A percentile compares a stretch with the other conserved stretches of the same genome.
phyloP scores from a whole-genome alignment of 1,140 invertebrate species.

The Nomia melanderi region DNA sequence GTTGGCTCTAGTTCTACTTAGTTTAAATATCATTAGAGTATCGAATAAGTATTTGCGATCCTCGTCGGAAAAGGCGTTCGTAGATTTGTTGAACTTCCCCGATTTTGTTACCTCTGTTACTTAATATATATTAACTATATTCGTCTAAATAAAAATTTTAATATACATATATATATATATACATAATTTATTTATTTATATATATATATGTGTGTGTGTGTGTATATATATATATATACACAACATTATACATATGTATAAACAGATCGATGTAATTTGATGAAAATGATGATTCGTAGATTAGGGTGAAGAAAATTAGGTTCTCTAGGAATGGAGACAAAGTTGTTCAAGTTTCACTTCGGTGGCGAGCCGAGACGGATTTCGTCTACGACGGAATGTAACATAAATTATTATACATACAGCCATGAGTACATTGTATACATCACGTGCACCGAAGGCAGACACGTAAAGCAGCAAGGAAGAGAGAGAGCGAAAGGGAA shows the following conservation, averaged over 20 bases:
- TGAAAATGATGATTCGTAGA: conserved; percentile 70
- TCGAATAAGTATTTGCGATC: conserved; percentile 50
- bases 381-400: conserved; percentile 60
- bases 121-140: conserved; percentile 67
- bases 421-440: conserved; percentile 59
- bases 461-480: conserved; percentile 33
- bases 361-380: conserved; percentile 31
- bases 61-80: conserved; percentile 36
- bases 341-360: conserved; percentile 76
- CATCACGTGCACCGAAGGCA: conserved; percentile 52
- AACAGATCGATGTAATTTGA: conserved; percentile 75
- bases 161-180: conserved; percentile 66
- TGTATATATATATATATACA: conserved; percentile 1
- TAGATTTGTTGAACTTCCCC: conserved; percentile 64
- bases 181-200: conserved; percentile 64
- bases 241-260: conserved; percentile 67
- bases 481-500: too few relatives aligned
- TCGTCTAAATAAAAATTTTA: conserved; percentile 72
- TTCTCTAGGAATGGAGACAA: conserved; percentile 69
- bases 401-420: conserved; percentile 66
- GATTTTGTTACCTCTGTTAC: conserved; percentile 72
- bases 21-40: conserved; percentile 62
- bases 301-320: conserved; percentile 62
- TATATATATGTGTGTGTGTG: conserved; percentile 13
- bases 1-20: conserved; percentile 68